phyloP scores from a whole-genome alignment of 2,888 invertebrate species.

The Conomelus anceps region DNA sequence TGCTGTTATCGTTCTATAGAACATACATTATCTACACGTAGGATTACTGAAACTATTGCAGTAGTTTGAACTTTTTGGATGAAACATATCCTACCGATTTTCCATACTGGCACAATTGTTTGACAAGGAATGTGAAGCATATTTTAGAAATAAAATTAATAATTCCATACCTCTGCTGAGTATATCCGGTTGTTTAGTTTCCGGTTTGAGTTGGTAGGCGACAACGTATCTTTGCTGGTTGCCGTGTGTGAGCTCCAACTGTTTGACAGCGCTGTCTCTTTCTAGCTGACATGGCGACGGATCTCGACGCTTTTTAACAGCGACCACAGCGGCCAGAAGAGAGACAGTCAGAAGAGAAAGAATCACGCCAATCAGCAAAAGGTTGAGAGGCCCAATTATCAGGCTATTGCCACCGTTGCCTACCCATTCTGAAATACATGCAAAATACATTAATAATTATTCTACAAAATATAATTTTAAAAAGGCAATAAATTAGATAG shows the following conservation, averaged over 20 bases:
- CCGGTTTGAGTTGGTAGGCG: constrained; percentile 72
- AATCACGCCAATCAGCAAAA: constrained; percentile 58
- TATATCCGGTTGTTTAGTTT: constrained; percentile 64
- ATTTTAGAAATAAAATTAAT: no score
- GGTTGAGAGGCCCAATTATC: constrained; percentile 64
- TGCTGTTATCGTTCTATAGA: no score
- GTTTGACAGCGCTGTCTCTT: constrained; percentile 43
- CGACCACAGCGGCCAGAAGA: constrained; percentile 46
- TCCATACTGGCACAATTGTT: no score
- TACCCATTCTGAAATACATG: constrained; percentile 30
- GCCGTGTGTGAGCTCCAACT: constrained; percentile 61
- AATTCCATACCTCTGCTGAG: constrained; percentile 56
- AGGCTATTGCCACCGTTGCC: constrained; percentile 54
- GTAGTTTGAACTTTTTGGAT: no score
- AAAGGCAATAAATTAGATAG: no score
- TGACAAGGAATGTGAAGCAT: no score
- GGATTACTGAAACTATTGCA: no score
- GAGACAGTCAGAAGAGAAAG: constrained; percentile 57
- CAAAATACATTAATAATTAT: neutral
- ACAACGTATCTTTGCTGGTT: constrained; percentile 73
- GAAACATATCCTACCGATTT: no score
- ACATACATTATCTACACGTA: no score
- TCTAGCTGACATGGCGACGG: constrained; percentile 38
- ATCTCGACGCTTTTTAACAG: constrained; percentile 51
- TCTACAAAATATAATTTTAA: neutral